Percentiles rank a stretch among this genome's conserved stretches.
These are phyloP conservation scores for Pluvianellus socialis DNA, from an alignment of 2,113 vertebrate species.

Conservation along the genomic window DNA sequence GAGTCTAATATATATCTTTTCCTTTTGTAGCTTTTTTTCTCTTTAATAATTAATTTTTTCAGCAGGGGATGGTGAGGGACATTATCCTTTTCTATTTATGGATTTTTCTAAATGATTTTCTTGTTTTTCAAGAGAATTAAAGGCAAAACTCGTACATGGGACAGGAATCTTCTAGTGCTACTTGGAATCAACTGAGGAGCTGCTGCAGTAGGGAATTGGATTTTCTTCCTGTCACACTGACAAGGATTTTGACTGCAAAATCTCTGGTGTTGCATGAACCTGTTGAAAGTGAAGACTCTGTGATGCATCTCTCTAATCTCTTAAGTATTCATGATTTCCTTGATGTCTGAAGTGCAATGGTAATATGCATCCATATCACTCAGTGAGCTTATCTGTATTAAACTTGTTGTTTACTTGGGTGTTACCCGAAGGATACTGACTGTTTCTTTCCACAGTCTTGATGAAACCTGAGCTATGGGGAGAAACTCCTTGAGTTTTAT, in stretches of 20 bases:
- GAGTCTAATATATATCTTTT: not conserved
- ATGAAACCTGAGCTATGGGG: not conserved
- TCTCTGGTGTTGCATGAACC: not conserved
- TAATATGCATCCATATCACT: not conserved
- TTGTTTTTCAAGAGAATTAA: not conserved
- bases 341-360: not conserved
- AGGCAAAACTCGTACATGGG: not conserved
- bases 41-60: conserved; percentile 19
- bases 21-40: not conserved
- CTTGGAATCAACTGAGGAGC: not conserved
- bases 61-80: not conserved
- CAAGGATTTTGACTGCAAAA: not conserved
- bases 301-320: not conserved
- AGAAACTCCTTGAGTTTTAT: not conserved
- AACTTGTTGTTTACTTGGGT: not conserved
- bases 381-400: not conserved
- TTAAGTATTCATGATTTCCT: not conserved
- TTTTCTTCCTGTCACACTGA: not conserved
- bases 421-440: not conserved
- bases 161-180: not conserved
- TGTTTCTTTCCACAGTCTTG: not conserved
- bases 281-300: not conserved
- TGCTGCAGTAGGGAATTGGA: not conserved
- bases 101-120: not conserved
- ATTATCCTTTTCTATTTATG: not conserved